A percentile compares a stretch with the other conserved stretches of the same genome.
Conservation (phyloP, 2,797 vertebrate genomes). For the Argya squamiceps region DNA sequence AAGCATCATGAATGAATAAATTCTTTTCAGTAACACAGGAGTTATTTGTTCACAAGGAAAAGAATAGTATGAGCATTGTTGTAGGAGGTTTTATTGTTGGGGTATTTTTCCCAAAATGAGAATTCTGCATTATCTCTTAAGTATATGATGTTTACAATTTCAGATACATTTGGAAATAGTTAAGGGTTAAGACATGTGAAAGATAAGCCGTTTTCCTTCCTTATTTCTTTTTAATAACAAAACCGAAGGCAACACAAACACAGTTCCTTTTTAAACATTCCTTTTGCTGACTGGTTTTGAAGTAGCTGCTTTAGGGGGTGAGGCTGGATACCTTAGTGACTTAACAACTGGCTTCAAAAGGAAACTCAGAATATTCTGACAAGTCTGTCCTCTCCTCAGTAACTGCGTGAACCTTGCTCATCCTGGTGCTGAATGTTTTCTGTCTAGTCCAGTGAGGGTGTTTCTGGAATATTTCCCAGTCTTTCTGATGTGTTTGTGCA, state of each 20-base stretch:
- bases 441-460: background rate
- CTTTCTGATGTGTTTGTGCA: background rate
- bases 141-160: background rate
- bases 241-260: background rate
- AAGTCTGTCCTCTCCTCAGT: background rate
- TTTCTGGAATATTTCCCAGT: background rate
- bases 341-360: background rate
- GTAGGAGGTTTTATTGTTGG: background rate
- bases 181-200: background rate
- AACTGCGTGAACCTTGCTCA: background rate
- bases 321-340: background rate
- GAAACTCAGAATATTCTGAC: background rate
- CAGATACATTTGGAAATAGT: background rate
- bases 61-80: background rate
- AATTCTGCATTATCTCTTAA: background rate
- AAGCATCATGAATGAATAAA: background rate
- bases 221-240: background rate
- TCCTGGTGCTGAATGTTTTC: background rate
- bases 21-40: background rate
- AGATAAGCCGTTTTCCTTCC: background rate
- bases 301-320: background rate
- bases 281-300: background rate
- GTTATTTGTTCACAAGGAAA: no score
- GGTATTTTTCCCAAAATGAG: background rate
- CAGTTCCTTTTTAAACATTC: background rate